Evolutionary conservation across 2,797 vertebrate genomes (phyloP).

Genomic region (Periparus ater): DNA sequence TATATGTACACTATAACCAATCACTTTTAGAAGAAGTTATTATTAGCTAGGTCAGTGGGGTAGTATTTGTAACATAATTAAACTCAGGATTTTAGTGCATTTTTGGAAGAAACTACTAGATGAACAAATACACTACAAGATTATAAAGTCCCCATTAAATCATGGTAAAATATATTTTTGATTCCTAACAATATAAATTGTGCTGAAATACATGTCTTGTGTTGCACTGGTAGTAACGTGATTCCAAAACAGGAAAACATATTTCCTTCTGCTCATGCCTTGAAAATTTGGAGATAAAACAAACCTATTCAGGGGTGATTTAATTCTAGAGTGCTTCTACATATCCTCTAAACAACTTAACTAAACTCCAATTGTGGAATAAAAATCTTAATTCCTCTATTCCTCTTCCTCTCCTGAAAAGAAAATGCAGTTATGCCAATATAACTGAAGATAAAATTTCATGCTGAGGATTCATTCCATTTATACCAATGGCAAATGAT

Average conservation of each 20-base stretch:
- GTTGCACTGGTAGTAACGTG: background rate
- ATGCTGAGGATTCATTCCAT: background rate
- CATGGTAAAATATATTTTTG: background rate
- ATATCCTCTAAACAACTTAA: slow-evolving; percentile 46
- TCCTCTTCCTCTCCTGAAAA: slow-evolving; percentile 33
- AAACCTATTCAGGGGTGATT: slow-evolving; percentile 12
- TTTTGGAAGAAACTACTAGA: background rate
- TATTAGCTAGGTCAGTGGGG: background rate
- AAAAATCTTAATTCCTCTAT: slow-evolving; percentile 38
- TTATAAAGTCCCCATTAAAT: background rate
- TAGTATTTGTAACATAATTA: background rate
- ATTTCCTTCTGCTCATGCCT: slow-evolving; percentile 13
- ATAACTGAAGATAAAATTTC: slow-evolving; percentile 42
- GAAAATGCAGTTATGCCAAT: slow-evolving; percentile 45
- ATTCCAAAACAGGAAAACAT: background rate
- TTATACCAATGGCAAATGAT: background rate
- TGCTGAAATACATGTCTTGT: background rate
- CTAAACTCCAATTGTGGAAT: slow-evolving; percentile 22
- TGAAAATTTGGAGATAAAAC: slow-evolving; percentile 13
- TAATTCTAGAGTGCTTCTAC: slow-evolving; percentile 26
- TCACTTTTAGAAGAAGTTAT: background rate
- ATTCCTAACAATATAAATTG: background rate
- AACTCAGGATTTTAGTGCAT: background rate
- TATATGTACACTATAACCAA: background rate
- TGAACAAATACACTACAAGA: background rate